Evolutionary conservation across 2,113 vertebrate species (phyloP).

Genomic region (Pseudois nayaur): DNA sequence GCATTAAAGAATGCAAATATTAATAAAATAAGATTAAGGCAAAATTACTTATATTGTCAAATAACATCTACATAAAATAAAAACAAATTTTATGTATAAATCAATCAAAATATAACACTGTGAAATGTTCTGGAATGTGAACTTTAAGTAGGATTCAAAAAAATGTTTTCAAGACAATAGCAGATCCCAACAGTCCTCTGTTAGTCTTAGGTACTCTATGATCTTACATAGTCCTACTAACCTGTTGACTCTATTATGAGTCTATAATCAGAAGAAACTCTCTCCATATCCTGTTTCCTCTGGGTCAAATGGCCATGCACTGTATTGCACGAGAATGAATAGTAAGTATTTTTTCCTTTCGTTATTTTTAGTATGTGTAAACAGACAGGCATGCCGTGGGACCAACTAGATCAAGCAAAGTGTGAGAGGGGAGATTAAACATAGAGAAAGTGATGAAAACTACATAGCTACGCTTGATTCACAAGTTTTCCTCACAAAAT

Average conservation of each 20-base stretch:
- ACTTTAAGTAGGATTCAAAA: background rate
- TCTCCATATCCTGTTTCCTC: background rate
- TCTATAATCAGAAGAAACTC: constrained; percentile 5
- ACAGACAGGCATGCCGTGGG: background rate
- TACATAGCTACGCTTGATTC: background rate
- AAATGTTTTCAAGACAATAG: background rate
- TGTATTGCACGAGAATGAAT: background rate
- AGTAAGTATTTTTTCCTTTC: constrained; percentile 9
- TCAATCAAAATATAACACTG: background rate
- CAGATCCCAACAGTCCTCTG: background rate
- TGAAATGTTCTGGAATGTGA: background rate
- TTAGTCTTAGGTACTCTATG: background rate
- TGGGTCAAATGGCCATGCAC: background rate
- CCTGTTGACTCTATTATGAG: background rate
- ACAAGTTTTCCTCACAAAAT: background rate
- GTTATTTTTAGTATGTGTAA: background rate
- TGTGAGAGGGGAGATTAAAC: background rate
- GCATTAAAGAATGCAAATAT: background rate
- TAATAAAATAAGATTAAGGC: background rate
- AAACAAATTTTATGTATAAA: background rate
- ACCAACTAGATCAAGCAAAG: background rate
- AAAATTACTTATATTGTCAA: background rate
- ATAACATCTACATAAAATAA: background rate
- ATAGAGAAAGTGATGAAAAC: background rate
- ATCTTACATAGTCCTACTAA: background rate